Evolutionary conservation across 37 sponge, comb jelly and placozoan genomes (phyloP).

Genomic region (Aplysina aerophoba): DNA sequence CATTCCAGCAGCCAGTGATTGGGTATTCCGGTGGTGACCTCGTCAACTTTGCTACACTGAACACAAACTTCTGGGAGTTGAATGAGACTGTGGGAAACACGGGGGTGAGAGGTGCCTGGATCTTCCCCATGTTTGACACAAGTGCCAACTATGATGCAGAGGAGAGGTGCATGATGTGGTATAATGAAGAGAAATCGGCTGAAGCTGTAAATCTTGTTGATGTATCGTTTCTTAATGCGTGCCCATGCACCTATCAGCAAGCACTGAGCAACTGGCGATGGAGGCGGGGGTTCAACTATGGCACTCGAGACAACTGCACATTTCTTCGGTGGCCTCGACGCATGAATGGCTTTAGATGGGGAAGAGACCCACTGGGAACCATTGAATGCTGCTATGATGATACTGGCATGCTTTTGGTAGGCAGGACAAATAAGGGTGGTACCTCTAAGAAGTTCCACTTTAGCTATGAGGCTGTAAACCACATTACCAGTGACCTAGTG

Average conservation of each 20-base stretch:
- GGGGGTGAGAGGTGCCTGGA: conserved; percentile 46
- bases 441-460: conserved; percentile 42
- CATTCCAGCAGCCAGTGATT: conserved; percentile 18
- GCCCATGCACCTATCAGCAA: conserved; percentile 59
- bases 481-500: neutral
- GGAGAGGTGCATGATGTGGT: conserved; percentile 45
- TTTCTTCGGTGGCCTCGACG: conserved; percentile 8
- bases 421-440: conserved; percentile 37
- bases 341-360: neutral
- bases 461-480: neutral
- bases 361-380: conserved; percentile 20
- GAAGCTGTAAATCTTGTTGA: neutral
- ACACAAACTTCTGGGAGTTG: conserved; percentile 8
- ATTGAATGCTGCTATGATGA: conserved; percentile 73
- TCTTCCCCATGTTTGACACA: conserved; percentile 17
- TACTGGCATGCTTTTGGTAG: conserved; percentile 39
- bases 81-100: conserved; percentile 44
- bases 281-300: conserved; percentile 22
- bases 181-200: neutral
- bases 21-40: conserved; percentile 55
- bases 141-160: neutral
- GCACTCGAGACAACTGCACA: conserved; percentile 51
- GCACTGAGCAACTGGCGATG: conserved; percentile 57
- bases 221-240: conserved; percentile 22
- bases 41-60: conserved; percentile 2